These are phyloP conservation scores for Drosophila koepferae DNA, from an alignment of 2,888 invertebrate species.

Conservation along the genomic window DNA sequence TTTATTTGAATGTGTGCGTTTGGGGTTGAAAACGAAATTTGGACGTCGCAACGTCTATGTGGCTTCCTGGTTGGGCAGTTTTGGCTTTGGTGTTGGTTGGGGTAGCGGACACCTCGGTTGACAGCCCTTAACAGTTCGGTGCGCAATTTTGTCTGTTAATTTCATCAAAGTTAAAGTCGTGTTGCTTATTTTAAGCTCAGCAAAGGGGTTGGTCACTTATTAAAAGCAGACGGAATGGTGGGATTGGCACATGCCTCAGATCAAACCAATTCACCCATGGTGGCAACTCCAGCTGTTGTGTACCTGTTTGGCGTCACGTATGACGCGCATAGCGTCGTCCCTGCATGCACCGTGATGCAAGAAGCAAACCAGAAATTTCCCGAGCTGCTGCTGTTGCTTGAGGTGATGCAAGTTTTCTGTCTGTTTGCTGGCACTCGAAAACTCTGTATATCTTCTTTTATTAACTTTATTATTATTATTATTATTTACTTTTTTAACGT, in stretches of 20 bases:
- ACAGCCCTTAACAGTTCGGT: conserved; percentile 44
- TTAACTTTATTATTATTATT: background rate
- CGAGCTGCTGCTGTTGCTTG: background rate
- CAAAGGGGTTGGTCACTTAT: conserved; percentile 32
- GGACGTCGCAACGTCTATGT: conserved; percentile 36
- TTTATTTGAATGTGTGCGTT: background rate
- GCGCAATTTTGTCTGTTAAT: conserved; percentile 55
- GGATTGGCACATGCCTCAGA: conserved; percentile 21
- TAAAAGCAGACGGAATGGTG: conserved; percentile 1
- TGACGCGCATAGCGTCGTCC: background rate
- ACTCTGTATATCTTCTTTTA: conserved; percentile 9
- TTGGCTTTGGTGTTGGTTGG: conserved; percentile 16
- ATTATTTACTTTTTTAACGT: conserved; percentile 1
- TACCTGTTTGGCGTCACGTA: conserved; percentile 33
- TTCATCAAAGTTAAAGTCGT: conserved; percentile 60
- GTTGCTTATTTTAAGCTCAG: conserved; percentile 39
- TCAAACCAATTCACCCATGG: conserved; percentile 6
- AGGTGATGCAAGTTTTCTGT: conserved; percentile 16
- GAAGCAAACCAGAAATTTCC: conserved; percentile 29
- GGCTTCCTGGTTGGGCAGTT: conserved; percentile 46
- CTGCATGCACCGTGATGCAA: conserved; percentile 35
- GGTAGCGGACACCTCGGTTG: conserved; percentile 43
- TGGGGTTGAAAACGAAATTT: conserved; percentile 45
- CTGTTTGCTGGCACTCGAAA: conserved; percentile 20
- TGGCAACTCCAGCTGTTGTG: conserved; percentile 8